Evolutionary conservation across 2,888 invertebrate genomes (phyloP), one percentile per base, ranked within the genome.

Genomic region (Athalia rosae): DNA sequence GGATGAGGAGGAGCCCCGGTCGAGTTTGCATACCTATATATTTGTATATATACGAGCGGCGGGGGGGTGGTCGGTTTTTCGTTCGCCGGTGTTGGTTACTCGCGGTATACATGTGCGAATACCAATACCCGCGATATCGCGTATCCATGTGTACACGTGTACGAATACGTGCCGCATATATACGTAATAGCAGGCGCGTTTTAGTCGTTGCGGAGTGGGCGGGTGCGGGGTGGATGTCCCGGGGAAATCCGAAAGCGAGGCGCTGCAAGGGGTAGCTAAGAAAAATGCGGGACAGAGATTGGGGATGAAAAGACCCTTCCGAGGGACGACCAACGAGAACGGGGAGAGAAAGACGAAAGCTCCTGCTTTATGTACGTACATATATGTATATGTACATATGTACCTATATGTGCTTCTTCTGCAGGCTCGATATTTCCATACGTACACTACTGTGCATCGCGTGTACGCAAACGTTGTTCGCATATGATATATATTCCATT

Each of bases 41-140:
- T n/a, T 4, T 28, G 3, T 2, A 59, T 13, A 59, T 59, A 4
- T 13, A 81, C 59, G 63, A 64, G 80, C 78, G 81, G 80, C 63
- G 73, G 64, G 76, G 76, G 73, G 67, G 76, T 58, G 50, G 76
- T 56, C 76, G 69, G 77, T 79, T 74, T 79, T 79, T 79, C 79
- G n/a, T 9, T 4, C n/a, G 28, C 28, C 28, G 28, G 28, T 28
- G 28, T 28, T 28, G 28, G 28, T n/a, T 28, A n/a, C n/a, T n/a
- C n/a, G 28, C 1, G 28, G 47, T 13, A 64, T 15, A 64, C 58
- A 7, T 64, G 28, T 50, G 11, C 50, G 3, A 2, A 64, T 13
- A 47, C 63, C 63, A 43, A 28, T 28, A 28, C 28, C 28, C 28
- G 28, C 28, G 28, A 28, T 28, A 28, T 28, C 28, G 28, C 28